Base-by-base conservation (phyloP, 2,888 invertebrate species). In the Parochlus steinenii region DNA sequence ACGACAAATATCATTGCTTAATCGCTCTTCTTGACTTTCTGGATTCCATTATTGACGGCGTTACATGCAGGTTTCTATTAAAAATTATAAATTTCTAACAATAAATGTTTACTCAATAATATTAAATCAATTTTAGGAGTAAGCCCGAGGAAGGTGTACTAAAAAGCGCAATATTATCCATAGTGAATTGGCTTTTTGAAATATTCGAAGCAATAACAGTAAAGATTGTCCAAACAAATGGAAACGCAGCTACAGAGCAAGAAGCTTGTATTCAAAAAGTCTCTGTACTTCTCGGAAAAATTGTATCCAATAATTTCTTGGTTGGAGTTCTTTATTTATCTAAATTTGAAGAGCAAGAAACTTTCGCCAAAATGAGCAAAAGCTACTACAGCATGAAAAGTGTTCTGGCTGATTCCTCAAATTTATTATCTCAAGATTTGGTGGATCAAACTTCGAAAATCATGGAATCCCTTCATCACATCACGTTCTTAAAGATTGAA, bases 111-210 rank as follows among this genome's bases (percentile, higher is more conserved):
- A 17, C n/a, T 22, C 24, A 33, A n/a, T 19, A 5, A 17, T 26
- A 33, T 32, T 4, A n/a, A 11, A 14, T 71, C 35, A 71, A 71
- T 2, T 78, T 70, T 48, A 69, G 81, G 41, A 79, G 80, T 1
- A 87, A 87, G 58, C 74, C 83, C 37, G 92, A 92, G 52, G 89
- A 90, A 55, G 76, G 81, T 45, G 67, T 83, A 11, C 57, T 85
- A n/a, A 80, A 87, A 1, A 73, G 74, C 36, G 74, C 86, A 3
- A 69, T 90, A n/a, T 66, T 87, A 11, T 77, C 82, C 0, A 69
- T 86, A 26, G 75, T 80, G 2, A 63, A 75, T 45, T 87, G 87
- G 87, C 61, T 87, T 23, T 56, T 85, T 23, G 78, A 80, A 54
- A 80, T 85, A 34, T 74, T 79, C 45, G 49, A 50, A 1, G 46